Evolutionary conservation across 2,888 invertebrate species (phyloP).

Genomic region (Amiota mariae): DNA sequence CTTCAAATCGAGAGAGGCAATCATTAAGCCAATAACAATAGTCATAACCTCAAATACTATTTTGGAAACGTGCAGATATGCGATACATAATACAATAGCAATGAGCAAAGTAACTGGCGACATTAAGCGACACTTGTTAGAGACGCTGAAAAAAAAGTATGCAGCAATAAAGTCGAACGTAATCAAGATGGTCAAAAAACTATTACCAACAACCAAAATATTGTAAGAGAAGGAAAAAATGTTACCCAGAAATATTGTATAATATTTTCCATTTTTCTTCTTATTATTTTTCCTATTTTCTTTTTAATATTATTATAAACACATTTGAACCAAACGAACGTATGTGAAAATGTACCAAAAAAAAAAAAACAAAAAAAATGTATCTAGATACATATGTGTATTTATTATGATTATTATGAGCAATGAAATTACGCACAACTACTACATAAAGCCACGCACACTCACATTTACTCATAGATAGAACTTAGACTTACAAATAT

Average conservation of each 20-base stretch:
- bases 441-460: slow-evolving; percentile 18
- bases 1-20: slow-evolving; percentile 44
- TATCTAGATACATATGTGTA: no score
- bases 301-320: slow-evolving; percentile 57
- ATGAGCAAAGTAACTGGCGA: not conserved
- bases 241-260: slow-evolving; percentile 24
- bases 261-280: slow-evolving; percentile 33
- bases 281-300: no score
- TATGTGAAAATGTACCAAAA: slow-evolving; percentile 21
- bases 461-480: not conserved
- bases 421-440: slow-evolving; percentile 25
- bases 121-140: slow-evolving; percentile 26
- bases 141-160: not conserved
- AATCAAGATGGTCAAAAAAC: slow-evolving; percentile 26
- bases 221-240: not conserved
- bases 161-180: not conserved
- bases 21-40: slow-evolving; percentile 53
- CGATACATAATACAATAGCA: no score
- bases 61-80: slow-evolving; percentile 25
- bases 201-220: slow-evolving; percentile 36
- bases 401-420: slow-evolving; percentile 26
- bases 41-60: slow-evolving; percentile 25
- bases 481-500: slow-evolving; percentile 22
- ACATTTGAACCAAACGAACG: slow-evolving; percentile 44
- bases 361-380: no score